phyloP scores from a whole-genome alignment of 1,140 invertebrate species.

The Batillaria attramentaria region DNA sequence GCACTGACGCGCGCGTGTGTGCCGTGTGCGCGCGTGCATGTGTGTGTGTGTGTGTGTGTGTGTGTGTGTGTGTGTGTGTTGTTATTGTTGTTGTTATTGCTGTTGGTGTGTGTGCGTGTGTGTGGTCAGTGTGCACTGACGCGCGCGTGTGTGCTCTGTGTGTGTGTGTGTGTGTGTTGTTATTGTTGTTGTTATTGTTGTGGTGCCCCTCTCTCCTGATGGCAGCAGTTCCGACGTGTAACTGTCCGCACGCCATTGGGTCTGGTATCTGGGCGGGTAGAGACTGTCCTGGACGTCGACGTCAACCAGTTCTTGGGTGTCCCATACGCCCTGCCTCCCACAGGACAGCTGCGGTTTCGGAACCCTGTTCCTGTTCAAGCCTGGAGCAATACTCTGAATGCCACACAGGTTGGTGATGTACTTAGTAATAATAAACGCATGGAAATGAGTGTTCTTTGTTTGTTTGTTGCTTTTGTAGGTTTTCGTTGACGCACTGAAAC shows the following conservation, averaged over 20 bases:
- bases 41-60: slow-evolving; percentile 4
- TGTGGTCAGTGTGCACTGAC: not conserved
- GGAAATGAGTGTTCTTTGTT: no score
- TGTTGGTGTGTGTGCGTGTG: not conserved
- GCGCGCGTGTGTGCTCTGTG: not conserved
- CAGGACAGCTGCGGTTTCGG: slow-evolving; percentile 84
- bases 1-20: no score
- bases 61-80: not conserved
- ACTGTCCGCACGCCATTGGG: not conserved
- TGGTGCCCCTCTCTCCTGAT: not conserved
- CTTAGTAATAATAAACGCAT: no score
- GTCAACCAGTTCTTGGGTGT: slow-evolving; percentile 83
- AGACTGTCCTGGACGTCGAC: not conserved
- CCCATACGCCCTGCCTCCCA: slow-evolving; percentile 91
- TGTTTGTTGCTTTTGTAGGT: no score
- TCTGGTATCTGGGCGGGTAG: not conserved
- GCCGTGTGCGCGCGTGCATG: slow-evolving; percentile 3
- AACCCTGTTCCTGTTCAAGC: slow-evolving; percentile 81
- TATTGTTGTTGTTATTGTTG: not conserved
- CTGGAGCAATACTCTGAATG: not conserved
- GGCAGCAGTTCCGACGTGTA: not conserved
- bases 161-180: not conserved
- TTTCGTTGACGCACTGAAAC: no score
- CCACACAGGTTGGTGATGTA: slow-evolving; percentile 86
- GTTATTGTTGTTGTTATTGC: not conserved